Percentiles rank a stretch among this genome's conserved stretches.
phyloP scores from a whole-genome alignment of 2,888 invertebrate genomes.

The Athalia rosae region DNA sequence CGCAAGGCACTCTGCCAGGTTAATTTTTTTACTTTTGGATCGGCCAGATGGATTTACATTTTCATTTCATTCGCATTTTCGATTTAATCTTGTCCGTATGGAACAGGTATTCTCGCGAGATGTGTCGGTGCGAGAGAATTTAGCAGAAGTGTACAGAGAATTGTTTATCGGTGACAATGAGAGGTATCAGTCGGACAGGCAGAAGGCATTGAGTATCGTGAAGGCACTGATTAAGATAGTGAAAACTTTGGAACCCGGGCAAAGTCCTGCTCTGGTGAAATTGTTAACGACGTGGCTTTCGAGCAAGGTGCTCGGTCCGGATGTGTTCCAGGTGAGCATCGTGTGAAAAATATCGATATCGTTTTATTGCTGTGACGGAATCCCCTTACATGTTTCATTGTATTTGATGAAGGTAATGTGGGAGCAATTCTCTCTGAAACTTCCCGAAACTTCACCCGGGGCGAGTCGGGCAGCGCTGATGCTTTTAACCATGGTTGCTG shows the following conservation, averaged over 20 bases:
- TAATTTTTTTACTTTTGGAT: neutral
- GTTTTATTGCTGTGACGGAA: no score
- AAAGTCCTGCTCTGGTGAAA: slow-evolving; percentile 64
- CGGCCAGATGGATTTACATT: no score
- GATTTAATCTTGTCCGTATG: neutral
- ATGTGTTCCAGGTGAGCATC: slow-evolving; percentile 55
- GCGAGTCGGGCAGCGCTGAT: slow-evolving; percentile 86
- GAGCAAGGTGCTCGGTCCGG: slow-evolving; percentile 59
- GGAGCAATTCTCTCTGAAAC: slow-evolving; percentile 87
- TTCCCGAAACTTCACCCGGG: slow-evolving; percentile 80
- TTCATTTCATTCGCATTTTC: neutral
- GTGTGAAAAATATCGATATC: neutral
- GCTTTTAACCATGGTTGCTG: slow-evolving; percentile 86
- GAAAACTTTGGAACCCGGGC: slow-evolving; percentile 63
- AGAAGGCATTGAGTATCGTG: slow-evolving; percentile 59
- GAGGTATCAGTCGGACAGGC: slow-evolving; percentile 58
- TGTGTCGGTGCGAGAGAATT: slow-evolving; percentile 66
- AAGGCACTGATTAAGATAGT: slow-evolving; percentile 64
- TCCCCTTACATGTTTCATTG: no score
- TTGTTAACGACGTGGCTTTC: slow-evolving; percentile 64
- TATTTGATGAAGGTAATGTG: slow-evolving; percentile 92
- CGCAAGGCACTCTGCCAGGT: slow-evolving; percentile 66
- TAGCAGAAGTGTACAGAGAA: slow-evolving; percentile 66
- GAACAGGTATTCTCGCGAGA: slow-evolving; percentile 62
- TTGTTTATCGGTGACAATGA: slow-evolving; percentile 60